phyloP scores from a whole-genome alignment of 2,888 invertebrate genomes.

The Dysmachus trigonus region DNA sequence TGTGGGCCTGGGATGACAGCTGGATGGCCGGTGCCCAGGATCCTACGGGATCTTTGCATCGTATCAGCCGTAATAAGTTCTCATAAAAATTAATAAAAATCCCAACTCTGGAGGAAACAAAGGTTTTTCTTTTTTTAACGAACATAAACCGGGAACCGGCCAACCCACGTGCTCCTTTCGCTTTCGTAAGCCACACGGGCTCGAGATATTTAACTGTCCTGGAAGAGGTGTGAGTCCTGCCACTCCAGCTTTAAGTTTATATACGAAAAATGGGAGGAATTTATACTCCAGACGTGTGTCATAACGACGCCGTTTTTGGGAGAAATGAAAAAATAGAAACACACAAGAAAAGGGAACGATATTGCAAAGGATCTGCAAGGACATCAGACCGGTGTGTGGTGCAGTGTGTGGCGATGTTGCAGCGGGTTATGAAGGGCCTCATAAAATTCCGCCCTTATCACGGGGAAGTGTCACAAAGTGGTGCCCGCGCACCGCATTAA shows the following conservation, averaged over 20 bases:
- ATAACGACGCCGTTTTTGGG: background rate
- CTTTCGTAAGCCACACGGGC: background rate
- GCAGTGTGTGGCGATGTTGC: no score
- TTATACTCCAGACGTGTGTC: slow-evolving; percentile 21
- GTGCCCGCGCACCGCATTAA: background rate
- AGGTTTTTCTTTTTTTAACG: background rate
- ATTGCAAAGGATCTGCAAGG: slow-evolving; percentile 6
- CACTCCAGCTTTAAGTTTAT: background rate
- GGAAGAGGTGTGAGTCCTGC: background rate
- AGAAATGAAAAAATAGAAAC: background rate
- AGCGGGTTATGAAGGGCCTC: background rate
- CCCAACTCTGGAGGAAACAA: background rate
- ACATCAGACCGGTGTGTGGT: background rate
- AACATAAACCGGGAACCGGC: background rate
- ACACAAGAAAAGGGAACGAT: background rate
- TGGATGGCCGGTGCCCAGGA: background rate
- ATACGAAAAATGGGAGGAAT: background rate
- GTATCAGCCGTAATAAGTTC: slow-evolving; percentile 4
- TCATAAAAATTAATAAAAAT: slow-evolving; percentile 38
- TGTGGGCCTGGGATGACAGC: background rate
- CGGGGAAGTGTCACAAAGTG: slow-evolving; percentile 16
- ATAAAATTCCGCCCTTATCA: slow-evolving; percentile 18
- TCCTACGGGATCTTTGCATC: background rate
- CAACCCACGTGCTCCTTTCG: background rate
- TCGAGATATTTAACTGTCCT: background rate